Evolutionary conservation across 2,888 invertebrate species (phyloP), one percentile per base, ranked within the genome.

Genomic region (Drosophila fungiperda): DNA sequence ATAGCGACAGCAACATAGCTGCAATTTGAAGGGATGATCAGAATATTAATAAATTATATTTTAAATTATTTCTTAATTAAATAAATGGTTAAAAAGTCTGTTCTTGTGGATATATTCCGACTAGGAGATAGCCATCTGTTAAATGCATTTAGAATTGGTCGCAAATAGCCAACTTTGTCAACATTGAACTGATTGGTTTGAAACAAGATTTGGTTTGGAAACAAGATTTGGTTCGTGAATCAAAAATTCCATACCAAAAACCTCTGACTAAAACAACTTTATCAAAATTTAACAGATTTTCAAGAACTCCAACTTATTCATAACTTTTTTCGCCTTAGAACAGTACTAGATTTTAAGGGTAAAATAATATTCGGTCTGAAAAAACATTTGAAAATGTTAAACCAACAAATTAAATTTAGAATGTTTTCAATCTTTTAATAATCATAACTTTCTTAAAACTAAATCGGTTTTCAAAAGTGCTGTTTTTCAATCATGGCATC

Each of bases 271-370:
- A 26, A 5, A 11, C 33, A 11, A 35, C 2, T n/a, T 40, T 40
- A 2, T n/a, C 9, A 2, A 2, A 5, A 40, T 1, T n/a, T 5
- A 9, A 12, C 12, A 35, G 35, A 12, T 35, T 5, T 35, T 35
- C 1, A 5, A 12, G 5, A 35, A 12, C 0, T 0, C 0, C 0
- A 35, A 12, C 1, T 29, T 29, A 0, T 29, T 29, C 0, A 7
- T 7, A 29, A 29, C 0, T 8, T 29, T 29, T 29, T 29, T 7
- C 29, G 7, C 11, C 5, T 1, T 20, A 42, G 6, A 42, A 20
- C 7, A 45, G 7, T 20, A 12, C 1, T 20, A 12, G 1, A 12
- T 20, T 42, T 6, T n/a, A 42, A 42, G n/a, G 11, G 11, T n/a
- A 2, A 42, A 42, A 6, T 6, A 0, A 11, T 2, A 42, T n/a